Conservation (phyloP, 2,888 invertebrate species). For the Pollenia angustigena region DNA sequence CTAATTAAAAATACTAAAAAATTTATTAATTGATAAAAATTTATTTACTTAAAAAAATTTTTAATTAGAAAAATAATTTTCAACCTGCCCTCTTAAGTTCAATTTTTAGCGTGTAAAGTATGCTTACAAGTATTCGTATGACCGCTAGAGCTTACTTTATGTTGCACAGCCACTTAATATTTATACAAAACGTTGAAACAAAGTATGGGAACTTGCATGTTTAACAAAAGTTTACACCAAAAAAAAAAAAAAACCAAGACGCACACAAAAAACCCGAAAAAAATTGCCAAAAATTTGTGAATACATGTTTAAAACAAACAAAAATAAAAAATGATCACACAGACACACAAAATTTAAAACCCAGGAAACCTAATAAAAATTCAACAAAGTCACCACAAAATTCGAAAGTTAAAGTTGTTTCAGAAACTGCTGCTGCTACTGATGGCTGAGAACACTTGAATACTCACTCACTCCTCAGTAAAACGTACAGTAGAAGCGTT, state of each 20-base stretch:
- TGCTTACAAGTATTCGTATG: conserved; percentile 22
- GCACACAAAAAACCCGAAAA: conserved; percentile 3
- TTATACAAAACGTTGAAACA: conserved; percentile 59
- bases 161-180: conserved; percentile 68
- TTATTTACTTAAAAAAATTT: no score
- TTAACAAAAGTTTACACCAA: conserved; percentile 50
- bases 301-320: conserved; percentile 45
- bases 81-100: background rate
- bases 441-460: conserved; percentile 13
- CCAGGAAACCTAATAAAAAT: conserved; percentile 70
- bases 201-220: conserved; percentile 67
- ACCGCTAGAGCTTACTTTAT: conserved; percentile 30
- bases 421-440: conserved; percentile 8
- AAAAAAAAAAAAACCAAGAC: conserved; percentile 29
- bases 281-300: conserved; percentile 65
- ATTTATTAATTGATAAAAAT: no score
- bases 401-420: conserved; percentile 69
- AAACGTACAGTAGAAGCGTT: conserved; percentile 4
- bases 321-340: conserved; percentile 31
- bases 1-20: no score
- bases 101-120: background rate
- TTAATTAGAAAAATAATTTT: no score
- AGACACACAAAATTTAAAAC: conserved; percentile 58
- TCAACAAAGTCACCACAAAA: conserved; percentile 71
- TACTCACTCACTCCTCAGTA: background rate